A percentile compares a stretch with the other conserved stretches of the same genome.
phyloP scores from a whole-genome alignment of 2,888 invertebrate genomes.

The Brachynemurus nebulosus region DNA sequence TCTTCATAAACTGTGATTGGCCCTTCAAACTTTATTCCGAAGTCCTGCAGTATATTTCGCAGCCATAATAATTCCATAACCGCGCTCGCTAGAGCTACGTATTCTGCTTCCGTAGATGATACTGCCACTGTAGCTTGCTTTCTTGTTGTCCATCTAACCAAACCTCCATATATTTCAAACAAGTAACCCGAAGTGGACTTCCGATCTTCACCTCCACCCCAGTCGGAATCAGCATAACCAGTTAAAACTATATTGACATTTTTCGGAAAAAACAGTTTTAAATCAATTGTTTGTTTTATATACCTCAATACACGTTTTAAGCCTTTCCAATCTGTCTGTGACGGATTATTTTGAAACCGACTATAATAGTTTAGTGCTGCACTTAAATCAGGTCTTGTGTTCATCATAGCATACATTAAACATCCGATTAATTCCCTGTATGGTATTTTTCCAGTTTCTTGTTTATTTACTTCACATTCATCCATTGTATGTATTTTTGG shows the following conservation, averaged over 20 bases:
- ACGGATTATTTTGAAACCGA: background rate
- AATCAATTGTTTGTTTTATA: background rate
- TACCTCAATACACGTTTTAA: background rate
- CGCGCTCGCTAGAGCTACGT: background rate
- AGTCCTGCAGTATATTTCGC: background rate
- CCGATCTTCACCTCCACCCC: background rate
- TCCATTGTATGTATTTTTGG: too few species aligned
- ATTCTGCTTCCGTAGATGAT: background rate
- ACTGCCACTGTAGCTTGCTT: background rate
- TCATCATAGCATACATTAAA: too few species aligned
- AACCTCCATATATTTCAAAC: background rate
- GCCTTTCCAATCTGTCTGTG: background rate
- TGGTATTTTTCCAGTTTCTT: too few species aligned
- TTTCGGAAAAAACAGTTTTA: background rate
- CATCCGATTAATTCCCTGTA: too few species aligned
- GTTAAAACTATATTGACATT: background rate
- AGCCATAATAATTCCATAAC: background rate
- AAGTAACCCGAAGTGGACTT: background rate
- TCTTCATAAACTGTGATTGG: too few species aligned
- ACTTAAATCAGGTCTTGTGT: too few species aligned
- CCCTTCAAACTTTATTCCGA: background rate
- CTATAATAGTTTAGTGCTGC: too few species aligned
- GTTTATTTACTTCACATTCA: too few species aligned
- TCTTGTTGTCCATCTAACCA: background rate
- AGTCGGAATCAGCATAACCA: conserved; percentile 17